Conservation (phyloP, 2,888 invertebrate genomes). For the Lobophora halterata region DNA sequence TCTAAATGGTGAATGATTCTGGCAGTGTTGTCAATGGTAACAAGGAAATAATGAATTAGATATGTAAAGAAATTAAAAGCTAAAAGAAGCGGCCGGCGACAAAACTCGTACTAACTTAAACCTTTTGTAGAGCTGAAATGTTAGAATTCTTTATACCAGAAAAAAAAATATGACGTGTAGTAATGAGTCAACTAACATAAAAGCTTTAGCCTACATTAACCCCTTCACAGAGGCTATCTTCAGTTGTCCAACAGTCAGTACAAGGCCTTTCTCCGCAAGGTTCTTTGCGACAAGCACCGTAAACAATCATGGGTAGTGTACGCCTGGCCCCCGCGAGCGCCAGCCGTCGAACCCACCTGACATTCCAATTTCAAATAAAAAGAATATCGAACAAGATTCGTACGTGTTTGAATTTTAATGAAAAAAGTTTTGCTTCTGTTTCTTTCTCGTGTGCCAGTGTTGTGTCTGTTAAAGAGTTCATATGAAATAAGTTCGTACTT, state of each 20-base stretch:
- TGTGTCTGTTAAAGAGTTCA: constrained; percentile 21
- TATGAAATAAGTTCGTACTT: constrained; percentile 15
- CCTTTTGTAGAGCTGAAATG: no score
- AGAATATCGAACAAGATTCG: constrained; percentile 49
- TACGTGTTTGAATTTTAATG: constrained; percentile 42
- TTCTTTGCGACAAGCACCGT: constrained; percentile 64
- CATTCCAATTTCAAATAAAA: constrained; percentile 44
- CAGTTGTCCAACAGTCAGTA: constrained; percentile 30
- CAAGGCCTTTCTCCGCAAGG: constrained; percentile 27
- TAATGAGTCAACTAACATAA: neutral
- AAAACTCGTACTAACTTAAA: no score
- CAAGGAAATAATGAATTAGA: no score
- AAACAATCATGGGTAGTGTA: constrained; percentile 74
- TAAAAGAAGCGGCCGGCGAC: no score
- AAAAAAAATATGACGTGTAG: no score
- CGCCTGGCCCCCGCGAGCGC: constrained; percentile 63
- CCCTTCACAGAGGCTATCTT: constrained; percentile 38
- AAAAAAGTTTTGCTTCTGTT: constrained; percentile 20
- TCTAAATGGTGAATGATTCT: no score
- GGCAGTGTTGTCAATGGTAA: no score
- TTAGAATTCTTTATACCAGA: no score
- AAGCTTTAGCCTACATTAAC: neutral
- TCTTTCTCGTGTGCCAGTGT: constrained; percentile 30
- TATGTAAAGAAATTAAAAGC: no score
- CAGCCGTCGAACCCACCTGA: constrained; percentile 50